These are phyloP conservation scores for Drosophila helvetica DNA, from an alignment of 2,888 invertebrate species.

Conservation along the genomic window DNA sequence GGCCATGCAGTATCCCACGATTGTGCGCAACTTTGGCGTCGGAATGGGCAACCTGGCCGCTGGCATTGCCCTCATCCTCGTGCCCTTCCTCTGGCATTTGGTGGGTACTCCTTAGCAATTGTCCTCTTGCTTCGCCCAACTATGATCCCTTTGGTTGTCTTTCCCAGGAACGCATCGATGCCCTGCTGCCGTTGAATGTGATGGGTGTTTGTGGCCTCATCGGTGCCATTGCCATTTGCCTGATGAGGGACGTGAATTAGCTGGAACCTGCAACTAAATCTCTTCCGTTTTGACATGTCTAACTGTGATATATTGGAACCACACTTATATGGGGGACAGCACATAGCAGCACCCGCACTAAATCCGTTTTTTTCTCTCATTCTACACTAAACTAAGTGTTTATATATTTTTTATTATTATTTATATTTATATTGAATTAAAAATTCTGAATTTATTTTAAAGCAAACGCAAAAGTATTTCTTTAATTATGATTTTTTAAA, in stretches of 20 bases:
- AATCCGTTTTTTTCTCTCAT: slow-evolving; percentile 21
- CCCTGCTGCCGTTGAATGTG: slow-evolving; percentile 85
- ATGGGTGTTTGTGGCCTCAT: slow-evolving; percentile 85
- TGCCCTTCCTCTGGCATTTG: slow-evolving; percentile 91
- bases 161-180: slow-evolving; percentile 84
- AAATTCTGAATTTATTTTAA: slow-evolving; percentile 13
- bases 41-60: slow-evolving; percentile 91
- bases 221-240: slow-evolving; percentile 85
- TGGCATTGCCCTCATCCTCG: slow-evolving; percentile 90
- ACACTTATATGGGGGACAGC: slow-evolving; percentile 20
- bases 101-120: slow-evolving; percentile 84
- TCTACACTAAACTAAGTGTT: slow-evolving; percentile 20
- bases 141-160: neutral
- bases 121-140: neutral
- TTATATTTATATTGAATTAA: slow-evolving; percentile 25
- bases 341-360: slow-evolving; percentile 6
- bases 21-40: slow-evolving; percentile 88
- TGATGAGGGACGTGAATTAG: slow-evolving; percentile 84
- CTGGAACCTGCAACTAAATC: slow-evolving; percentile 6
- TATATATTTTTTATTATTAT: slow-evolving; percentile 21
- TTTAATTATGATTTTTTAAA: no score
- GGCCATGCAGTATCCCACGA: slow-evolving; percentile 89
- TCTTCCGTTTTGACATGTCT: slow-evolving; percentile 37
- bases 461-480: no score
- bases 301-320: slow-evolving; percentile 72